These are phyloP conservation scores for Lordiphosa collinella DNA, from an alignment of 1,140 invertebrate species.

Conservation along the genomic window DNA sequence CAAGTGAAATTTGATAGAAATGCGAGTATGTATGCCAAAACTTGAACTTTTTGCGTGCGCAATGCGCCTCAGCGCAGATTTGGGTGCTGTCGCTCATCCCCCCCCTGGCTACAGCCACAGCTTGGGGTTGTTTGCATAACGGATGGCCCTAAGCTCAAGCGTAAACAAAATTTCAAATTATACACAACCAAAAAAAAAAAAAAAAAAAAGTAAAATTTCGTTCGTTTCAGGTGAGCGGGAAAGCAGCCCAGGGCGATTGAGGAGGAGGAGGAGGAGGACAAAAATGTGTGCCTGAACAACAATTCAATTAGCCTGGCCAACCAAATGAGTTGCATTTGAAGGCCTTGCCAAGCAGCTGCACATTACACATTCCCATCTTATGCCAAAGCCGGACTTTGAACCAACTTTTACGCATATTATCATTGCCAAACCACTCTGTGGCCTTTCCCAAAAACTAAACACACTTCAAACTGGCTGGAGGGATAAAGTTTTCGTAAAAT, in stretches of 20 bases:
- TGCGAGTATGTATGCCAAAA: constrained; percentile 34
- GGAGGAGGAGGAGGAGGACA: not conserved
- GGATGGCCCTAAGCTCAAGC: constrained; percentile 51
- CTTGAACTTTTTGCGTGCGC: constrained; percentile 23
- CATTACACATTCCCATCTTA: too few relatives aligned
- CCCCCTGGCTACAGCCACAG: not conserved
- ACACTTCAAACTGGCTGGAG: too few relatives aligned
- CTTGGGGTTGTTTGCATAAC: constrained; percentile 25
- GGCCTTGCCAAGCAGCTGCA: not conserved
- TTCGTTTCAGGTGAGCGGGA: constrained; percentile 38
- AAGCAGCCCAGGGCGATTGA: constrained; percentile 3
- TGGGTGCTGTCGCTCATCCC: constrained; percentile 8
- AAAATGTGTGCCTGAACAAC: constrained; percentile 15
- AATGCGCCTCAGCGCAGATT: constrained; percentile 24
- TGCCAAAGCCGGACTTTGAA: too few relatives aligned
- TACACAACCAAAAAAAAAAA: constrained; percentile 23
- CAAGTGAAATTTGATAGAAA: constrained; percentile 77
- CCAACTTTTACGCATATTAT: too few relatives aligned
- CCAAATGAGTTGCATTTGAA: constrained; percentile 33
- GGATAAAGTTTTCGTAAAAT: too few relatives aligned
- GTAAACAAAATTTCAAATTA: constrained; percentile 70
- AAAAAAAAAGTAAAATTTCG: not conserved
- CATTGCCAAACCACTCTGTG: too few relatives aligned
- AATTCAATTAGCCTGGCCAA: constrained; percentile 37
- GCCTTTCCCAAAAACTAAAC: too few relatives aligned